phyloP scores from a whole-genome alignment of 2,113 vertebrate genomes.

The Tringa solitaria region DNA sequence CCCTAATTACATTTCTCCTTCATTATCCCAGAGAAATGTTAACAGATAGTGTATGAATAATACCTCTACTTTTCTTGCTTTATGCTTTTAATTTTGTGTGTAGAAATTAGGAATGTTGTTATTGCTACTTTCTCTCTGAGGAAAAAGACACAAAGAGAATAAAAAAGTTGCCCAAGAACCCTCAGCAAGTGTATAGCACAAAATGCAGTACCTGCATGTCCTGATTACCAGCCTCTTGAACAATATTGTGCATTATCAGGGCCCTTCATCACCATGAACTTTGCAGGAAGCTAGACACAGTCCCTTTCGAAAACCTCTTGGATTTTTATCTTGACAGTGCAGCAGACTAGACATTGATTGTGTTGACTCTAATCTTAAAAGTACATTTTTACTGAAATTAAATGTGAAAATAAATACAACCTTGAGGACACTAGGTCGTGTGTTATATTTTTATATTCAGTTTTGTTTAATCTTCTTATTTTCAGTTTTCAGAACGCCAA shows the following conservation, averaged over 20 bases:
- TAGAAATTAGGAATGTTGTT: neutral
- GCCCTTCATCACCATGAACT: neutral
- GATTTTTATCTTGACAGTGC: slow-evolving; percentile 5
- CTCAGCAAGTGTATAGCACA: neutral
- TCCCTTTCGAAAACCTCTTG: neutral
- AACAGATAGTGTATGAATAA: neutral
- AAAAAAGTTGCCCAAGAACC: neutral
- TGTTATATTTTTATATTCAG: neutral
- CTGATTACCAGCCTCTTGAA: neutral
- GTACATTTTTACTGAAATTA: neutral
- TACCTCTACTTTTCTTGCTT: neutral
- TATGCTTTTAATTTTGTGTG: neutral
- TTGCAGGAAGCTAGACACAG: neutral
- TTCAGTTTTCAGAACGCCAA: neutral
- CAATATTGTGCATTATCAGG: neutral
- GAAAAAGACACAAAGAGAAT: neutral
- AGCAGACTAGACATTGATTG: neutral
- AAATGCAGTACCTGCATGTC: neutral
- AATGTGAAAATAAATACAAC: slow-evolving; percentile 8
- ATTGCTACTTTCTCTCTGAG: neutral
- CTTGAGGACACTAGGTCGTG: neutral
- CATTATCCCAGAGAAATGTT: neutral
- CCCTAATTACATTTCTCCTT: neutral
- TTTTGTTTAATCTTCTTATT: neutral
- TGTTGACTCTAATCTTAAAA: neutral